Evolutionary conservation across 2,113 vertebrate genomes (phyloP), one percentile per base, ranked within the genome.

Genomic region (Myotis davidii): DNA sequence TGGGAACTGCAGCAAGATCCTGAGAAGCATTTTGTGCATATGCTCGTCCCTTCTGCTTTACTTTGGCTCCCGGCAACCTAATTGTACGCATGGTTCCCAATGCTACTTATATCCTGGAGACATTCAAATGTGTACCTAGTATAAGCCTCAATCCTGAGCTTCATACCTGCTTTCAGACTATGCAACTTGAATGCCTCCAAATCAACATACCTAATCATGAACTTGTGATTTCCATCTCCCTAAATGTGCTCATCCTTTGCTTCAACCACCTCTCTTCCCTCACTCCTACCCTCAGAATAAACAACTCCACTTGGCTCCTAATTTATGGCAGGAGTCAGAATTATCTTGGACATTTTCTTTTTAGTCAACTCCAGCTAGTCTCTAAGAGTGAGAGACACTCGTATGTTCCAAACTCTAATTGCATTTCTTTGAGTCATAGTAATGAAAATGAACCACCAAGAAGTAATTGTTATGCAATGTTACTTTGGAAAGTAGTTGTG

Each of bases 361-460:
- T 91, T 32, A 4, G 12, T 67, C 23, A 25, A 12, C 25, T 93
- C 32, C 73, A 23, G 88, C 70, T 82, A 18, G 25, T 64, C 29
- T 11, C 45, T 42, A 64, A 70, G 23, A 32, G 6, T 67, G 39
- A 90, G 34, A 37, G 50, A 52, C 14, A 90, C 21, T 42, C 73
- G 3, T 20, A 17, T 27, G 23, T 70, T 88, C 59, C 85, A 54
- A 95, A 42, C 7, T 42, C 42, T 8, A 17, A 34, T 12, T 56
- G 37, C 18, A 78, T 82, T 91, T 84, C 50, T 81, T 69, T 64
- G 70, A 94, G 87, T 13, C 34, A 39, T 21, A 61, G 32, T 9
- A 81, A 94, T 77, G 32, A 87, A 96, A 92, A 70, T 61, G 65
- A 97, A 77, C 21, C 10, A 48, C 4, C 50, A 52, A 72, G 61